These are phyloP conservation scores for Drosophila bipectinata DNA, from an alignment of 1,140 invertebrate genomes.

Conservation along the genomic window DNA sequence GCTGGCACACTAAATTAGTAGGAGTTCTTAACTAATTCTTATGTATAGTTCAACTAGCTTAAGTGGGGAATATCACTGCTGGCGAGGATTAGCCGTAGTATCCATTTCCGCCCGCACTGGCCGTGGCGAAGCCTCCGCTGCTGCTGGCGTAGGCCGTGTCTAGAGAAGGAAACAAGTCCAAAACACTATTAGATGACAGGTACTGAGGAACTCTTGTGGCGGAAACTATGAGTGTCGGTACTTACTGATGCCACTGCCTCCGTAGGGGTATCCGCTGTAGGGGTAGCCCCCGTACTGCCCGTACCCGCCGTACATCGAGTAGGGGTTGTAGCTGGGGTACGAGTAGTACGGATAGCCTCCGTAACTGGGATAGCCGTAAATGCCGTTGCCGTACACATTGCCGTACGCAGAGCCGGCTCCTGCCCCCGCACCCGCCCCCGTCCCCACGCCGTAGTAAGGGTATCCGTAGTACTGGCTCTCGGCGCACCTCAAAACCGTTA, in stretches of 20 bases:
- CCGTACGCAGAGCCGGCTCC: constrained; percentile 44
- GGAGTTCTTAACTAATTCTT: constrained; percentile 43
- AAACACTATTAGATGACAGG: constrained; percentile 63
- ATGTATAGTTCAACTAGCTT: constrained; percentile 34
- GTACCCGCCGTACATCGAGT: constrained; percentile 42
- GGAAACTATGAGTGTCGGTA: constrained; percentile 9
- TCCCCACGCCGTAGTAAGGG: constrained; percentile 50
- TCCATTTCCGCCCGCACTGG: constrained; percentile 59
- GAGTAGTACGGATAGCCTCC: constrained; percentile 47
- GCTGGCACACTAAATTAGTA: constrained; percentile 19
- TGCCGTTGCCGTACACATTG: constrained; percentile 36
- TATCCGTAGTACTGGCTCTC: constrained; percentile 59
- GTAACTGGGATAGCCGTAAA: constrained; percentile 25
- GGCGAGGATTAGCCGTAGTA: constrained; percentile 53
- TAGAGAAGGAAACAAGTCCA: constrained; percentile 75
- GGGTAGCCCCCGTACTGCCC: constrained; percentile 60
- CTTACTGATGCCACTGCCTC: constrained; percentile 71
- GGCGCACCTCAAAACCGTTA: constrained; percentile 31
- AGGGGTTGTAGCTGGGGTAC: constrained; percentile 46
- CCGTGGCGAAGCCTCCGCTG: constrained; percentile 68
- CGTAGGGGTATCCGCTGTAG: constrained; percentile 63
- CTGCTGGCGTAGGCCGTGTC: constrained; percentile 75
- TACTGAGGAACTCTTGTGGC: neutral
- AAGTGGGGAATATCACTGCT: constrained; percentile 16
- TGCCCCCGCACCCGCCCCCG: constrained; percentile 19